Percentiles rank a stretch among this genome's conserved stretches.
Evolutionary conservation across 2,888 invertebrate species (phyloP).

Genomic region (Tetramorium bicarinatum): DNA sequence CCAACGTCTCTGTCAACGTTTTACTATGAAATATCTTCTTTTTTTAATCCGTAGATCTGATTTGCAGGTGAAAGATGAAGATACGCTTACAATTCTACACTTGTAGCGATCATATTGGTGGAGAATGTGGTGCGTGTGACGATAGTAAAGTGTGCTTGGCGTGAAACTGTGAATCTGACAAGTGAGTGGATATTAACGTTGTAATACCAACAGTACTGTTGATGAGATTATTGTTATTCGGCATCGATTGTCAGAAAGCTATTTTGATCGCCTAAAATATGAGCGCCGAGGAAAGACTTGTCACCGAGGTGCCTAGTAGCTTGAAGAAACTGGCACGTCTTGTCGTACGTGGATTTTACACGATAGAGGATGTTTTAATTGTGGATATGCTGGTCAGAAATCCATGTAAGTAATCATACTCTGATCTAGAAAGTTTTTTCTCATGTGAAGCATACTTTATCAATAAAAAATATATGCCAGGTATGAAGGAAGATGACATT

Average conservation of each 20-base stretch:
- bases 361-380: constrained; percentile 96
- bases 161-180: neutral
- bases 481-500: constrained; percentile 96
- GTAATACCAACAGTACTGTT: neutral
- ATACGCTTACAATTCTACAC: neutral
- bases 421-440: neutral
- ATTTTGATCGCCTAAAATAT: constrained; percentile 73
- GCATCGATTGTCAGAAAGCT: neutral
- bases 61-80: neutral
- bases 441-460: neutral
- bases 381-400: constrained; percentile 98
- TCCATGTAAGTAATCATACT: constrained; percentile 90
- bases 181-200: too few species aligned
- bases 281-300: constrained; percentile 92
- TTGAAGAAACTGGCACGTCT: constrained; percentile 96
- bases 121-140: neutral
- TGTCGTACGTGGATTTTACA: constrained; percentile 97
- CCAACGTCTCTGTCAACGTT: neutral
- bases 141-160: neutral
- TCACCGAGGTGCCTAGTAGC: constrained; percentile 97
- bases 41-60: neutral
- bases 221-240: neutral
- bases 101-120: neutral
- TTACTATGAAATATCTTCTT: neutral
- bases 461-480: constrained; percentile 81